Base-by-base conservation (phyloP, 2,797 vertebrate species). In the Podargus strigoides region DNA sequence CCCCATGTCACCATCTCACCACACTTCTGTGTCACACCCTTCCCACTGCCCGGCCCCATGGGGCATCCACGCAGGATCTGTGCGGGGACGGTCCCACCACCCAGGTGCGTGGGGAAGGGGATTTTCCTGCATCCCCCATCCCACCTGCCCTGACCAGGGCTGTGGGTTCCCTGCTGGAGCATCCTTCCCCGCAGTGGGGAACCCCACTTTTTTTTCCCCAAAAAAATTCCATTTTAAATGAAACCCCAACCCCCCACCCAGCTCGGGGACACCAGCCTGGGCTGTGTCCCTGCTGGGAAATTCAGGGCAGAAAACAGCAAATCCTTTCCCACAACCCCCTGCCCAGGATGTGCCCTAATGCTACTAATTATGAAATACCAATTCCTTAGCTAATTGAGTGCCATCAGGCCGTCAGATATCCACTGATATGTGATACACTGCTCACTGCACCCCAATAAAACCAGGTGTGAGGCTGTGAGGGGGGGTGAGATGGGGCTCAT, bases 151-250 rank as follows among this genome's bases (percentile, higher is more conserved):
- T 14, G 14, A 15, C 34, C 3, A 47, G 58, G 56, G 32, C 59
- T 59, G 1, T 2, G 13, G 21, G 27, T 72, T 80, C 87, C 44
- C 49, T n/a, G 9, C 3, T 1, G 2, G 37, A 84, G 5, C 32
- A 67, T 28, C 27, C 3, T 34, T 8, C 5, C 19, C 14, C 32
- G 22, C 30, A 14, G 32, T 36, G 16, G 7, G 21, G 22, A 15
- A 1, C 4, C 14, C 27, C 6, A 22, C 24, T 9, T 16, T 14
- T 9, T 7, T 2, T 8, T 1, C 30, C 10, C 44, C 30, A 6
- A 14, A 8, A 47, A 70, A 83, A 36, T 9, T 9, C 19, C 6
- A 1, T 64, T 13, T 14, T 8, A 56, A 63, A 58, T 14, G 34
- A 30, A 36, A 0, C 1, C 24, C 39, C 52, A 39, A 34, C 26